These are phyloP conservation scores for Arbacia lixula DNA, from an alignment of 53 echinoderm and acorn worm species.

Conservation along the genomic window DNA sequence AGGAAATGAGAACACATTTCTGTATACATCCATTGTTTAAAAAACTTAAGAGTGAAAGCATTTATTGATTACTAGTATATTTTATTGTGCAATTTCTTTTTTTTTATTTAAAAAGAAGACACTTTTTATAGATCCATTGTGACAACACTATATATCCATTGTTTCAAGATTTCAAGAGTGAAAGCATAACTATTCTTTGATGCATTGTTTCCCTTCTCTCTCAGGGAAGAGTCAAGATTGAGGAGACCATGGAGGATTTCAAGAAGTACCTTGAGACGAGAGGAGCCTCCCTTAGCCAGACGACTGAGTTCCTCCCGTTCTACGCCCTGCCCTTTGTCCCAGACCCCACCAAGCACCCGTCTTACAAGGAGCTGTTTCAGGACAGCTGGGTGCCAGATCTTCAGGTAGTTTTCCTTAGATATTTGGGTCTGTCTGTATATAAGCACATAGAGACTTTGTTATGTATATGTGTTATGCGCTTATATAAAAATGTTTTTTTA, in stretches of 20 bases:
- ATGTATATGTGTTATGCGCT: no score
- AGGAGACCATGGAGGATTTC: conserved; percentile 90
- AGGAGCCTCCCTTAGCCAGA: conserved; percentile 92
- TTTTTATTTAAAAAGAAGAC: no score
- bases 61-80: no score
- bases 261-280: conserved; percentile 89
- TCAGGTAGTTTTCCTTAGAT: conserved; percentile 50
- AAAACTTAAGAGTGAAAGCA: no score
- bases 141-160: no score
- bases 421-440: not conserved
- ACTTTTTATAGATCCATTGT: no score
- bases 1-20: no score
- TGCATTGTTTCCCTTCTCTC: not conserved
- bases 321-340: conserved; percentile 98
- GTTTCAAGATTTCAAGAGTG: not conserved
- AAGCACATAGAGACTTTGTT: no score
- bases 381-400: conserved; percentile 97
- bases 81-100: no score
- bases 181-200: not conserved
- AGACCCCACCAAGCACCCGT: conserved; percentile 96
- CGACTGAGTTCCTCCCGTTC: conserved; percentile 97
- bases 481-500: no score
- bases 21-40: no score
- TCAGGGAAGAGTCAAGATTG: conserved; percentile 80
- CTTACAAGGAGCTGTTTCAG: conserved; percentile 95